These are phyloP conservation scores for Hermetia illucens DNA, from an alignment of 1,140 invertebrate species.

Conservation along the genomic window DNA sequence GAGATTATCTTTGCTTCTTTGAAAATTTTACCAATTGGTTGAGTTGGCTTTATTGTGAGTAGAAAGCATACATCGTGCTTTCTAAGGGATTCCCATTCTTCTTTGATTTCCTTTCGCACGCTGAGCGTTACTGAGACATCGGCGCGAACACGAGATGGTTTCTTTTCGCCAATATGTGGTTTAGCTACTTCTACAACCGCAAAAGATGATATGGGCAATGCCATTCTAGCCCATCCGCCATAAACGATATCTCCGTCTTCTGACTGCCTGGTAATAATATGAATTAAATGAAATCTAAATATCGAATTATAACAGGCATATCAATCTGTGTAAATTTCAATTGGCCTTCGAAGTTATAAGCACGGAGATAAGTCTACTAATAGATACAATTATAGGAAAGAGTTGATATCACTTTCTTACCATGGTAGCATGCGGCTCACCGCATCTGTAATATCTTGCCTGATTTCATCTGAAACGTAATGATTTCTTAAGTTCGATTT, in stretches of 20 bases:
- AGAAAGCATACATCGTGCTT: conserved; percentile 98
- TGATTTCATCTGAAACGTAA: conserved; percentile 69
- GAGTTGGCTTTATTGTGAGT: conserved; percentile 73
- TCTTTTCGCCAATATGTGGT: conserved; percentile 81
- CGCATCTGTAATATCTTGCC: conserved; percentile 96
- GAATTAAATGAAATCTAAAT: too few relatives aligned
- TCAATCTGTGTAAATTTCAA: too few relatives aligned
- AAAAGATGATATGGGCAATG: conserved; percentile 84
- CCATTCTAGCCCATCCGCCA: conserved; percentile 98
- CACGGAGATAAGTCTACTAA: conserved; percentile 5
- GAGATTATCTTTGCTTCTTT: too few relatives aligned
- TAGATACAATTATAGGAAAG: conserved; percentile 3
- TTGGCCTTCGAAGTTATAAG: too few relatives aligned
- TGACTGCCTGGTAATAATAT: conserved; percentile 43
- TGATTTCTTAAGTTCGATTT: not conserved
- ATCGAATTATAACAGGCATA: not conserved
- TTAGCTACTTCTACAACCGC: conserved; percentile 90
- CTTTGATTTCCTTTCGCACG: conserved; percentile 78
- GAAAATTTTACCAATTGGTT: conserved; percentile 43
- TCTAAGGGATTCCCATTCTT: conserved; percentile 91
- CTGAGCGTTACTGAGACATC: conserved; percentile 89
- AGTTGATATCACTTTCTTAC: conserved; percentile 33
- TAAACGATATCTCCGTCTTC: conserved; percentile 82
- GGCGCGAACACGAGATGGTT: conserved; percentile 85
- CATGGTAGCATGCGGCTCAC: conserved; percentile 89